A percentile compares a stretch with the other conserved stretches of the same genome.
Conservation (phyloP, 2,797 vertebrate genomes). For the Danionella dracula region DNA sequence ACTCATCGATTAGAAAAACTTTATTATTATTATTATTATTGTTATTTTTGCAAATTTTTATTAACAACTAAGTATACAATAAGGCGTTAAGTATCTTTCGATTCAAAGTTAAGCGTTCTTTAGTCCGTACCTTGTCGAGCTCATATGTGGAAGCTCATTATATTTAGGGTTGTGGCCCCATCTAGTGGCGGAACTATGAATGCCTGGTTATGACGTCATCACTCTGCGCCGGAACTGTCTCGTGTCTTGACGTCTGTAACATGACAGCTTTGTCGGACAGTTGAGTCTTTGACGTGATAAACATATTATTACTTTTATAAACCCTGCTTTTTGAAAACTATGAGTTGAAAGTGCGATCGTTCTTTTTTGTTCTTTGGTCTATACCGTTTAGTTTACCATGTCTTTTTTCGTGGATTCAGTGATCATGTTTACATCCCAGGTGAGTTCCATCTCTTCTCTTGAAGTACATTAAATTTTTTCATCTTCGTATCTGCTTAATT, state of each 20-base stretch:
- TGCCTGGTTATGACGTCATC: slow-evolving; percentile 7
- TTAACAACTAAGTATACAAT: no score
- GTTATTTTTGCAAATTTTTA: no score
- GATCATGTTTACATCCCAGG: slow-evolving; percentile 95
- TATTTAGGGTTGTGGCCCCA: background rate
- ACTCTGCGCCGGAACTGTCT: slow-evolving; percentile 29
- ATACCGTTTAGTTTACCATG: slow-evolving; percentile 61
- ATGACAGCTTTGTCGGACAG: background rate
- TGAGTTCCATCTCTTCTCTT: slow-evolving; percentile 47
- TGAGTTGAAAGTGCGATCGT: background rate
- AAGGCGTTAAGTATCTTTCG: no score
- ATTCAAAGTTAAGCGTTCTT: no score
- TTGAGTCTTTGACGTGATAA: background rate
- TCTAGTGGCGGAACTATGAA: background rate
- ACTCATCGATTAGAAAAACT: no score
- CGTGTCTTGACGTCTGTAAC: background rate
- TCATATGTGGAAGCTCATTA: no score
- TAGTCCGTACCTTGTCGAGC: no score
- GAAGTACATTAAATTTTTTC: no score
- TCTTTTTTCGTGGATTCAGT: slow-evolving; percentile 90
- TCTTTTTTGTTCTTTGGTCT: background rate
- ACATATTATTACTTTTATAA: background rate
- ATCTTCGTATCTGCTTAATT: no score
- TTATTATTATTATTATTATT: no score
- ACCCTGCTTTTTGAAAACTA: background rate